Conservation (phyloP, 2,113 vertebrate genomes). For the Mastomys coucha region DNA sequence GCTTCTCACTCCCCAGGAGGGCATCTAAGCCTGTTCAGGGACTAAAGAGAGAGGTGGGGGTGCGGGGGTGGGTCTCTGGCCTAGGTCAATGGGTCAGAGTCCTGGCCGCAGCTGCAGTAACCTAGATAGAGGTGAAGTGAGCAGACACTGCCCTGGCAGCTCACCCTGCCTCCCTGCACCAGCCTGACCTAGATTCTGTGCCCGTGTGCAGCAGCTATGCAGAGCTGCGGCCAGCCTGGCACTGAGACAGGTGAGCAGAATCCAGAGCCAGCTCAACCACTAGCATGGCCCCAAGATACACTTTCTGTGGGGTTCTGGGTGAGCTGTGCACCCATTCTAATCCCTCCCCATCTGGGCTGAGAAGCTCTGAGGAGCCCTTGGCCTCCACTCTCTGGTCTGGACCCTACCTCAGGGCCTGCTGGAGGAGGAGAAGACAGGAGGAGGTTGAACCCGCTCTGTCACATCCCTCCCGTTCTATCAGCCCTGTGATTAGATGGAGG, state of each 20-base stretch:
- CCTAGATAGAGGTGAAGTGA: neutral
- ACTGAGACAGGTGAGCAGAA: neutral
- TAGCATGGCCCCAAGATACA: neutral
- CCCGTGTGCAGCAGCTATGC: neutral
- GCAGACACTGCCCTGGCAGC: neutral
- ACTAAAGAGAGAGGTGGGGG: neutral
- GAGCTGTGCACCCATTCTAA: too few species aligned
- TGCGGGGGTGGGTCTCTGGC: neutral
- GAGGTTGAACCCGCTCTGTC: too few species aligned
- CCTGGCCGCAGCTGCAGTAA: neutral
- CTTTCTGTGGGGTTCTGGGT: neutral
- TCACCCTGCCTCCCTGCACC: neutral
- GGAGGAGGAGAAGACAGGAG: neutral
- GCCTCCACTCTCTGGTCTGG: neutral
- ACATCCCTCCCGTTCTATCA: too few species aligned
- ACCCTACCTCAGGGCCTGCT: too few species aligned
- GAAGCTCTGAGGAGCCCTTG: neutral
- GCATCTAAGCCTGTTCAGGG: neutral
- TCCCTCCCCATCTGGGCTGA: neutral
- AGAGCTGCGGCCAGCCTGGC: neutral
- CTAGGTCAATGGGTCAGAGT: neutral
- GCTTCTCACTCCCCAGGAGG: neutral
- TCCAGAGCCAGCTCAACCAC: neutral
- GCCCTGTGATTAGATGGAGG: neutral
- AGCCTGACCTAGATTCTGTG: conserved; percentile 72